Evolutionary conservation across 2,888 invertebrate genomes (phyloP).

Genomic region (Tolmerus cingulatus): DNA sequence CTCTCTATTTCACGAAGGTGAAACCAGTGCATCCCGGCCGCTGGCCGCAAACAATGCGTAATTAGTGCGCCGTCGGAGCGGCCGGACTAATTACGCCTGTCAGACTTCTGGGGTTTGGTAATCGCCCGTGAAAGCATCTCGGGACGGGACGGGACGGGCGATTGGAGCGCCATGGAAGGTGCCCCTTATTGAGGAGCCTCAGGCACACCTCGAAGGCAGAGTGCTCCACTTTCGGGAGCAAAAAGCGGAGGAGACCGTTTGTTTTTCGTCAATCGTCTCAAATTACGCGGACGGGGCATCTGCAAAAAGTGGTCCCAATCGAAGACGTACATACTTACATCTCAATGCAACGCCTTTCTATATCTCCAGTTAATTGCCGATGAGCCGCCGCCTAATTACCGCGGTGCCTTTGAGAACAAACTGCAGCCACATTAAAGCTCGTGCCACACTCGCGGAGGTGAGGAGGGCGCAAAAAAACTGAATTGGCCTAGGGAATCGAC

Average conservation of each 20-base stretch:
- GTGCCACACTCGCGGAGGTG: neutral
- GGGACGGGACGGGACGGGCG: neutral
- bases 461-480: neutral
- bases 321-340: neutral
- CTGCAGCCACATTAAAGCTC: neutral
- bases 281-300: neutral
- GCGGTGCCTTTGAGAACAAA: neutral
- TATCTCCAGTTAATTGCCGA: neutral
- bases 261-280: neutral
- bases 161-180: neutral
- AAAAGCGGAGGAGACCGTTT: neutral
- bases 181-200: neutral
- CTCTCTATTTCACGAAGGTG: neutral
- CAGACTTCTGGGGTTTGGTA: neutral
- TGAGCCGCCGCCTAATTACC: neutral
- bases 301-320: neutral
- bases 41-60: neutral
- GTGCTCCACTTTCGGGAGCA: neutral
- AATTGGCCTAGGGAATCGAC: neutral
- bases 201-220: neutral
- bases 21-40: neutral
- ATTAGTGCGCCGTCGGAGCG: neutral
- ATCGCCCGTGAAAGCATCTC: neutral
- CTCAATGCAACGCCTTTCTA: constrained; percentile 8
- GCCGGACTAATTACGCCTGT: neutral